Evolutionary conservation across 2,888 invertebrate species (phyloP), one percentile per base, ranked within the genome.

Genomic region (Harpagoxenus sublaevis): DNA sequence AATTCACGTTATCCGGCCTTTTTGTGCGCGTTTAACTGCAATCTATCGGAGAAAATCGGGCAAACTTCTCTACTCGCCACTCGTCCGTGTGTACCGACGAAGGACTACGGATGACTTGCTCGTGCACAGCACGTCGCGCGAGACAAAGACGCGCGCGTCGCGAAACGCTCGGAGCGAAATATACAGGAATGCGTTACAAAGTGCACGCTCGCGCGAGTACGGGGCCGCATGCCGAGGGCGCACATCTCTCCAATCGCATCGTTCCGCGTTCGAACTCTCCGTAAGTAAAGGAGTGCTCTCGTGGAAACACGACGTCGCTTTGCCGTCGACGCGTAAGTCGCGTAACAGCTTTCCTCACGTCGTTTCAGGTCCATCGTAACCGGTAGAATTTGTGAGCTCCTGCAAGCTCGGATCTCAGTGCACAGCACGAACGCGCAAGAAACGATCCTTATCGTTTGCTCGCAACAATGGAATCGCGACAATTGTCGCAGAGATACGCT

Each of bases 121-220:
- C 23, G 60, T 45, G 42, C 8, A 31, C 18, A 39, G 23, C 75
- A 18, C 28, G 45, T 45, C 78, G 71, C 18, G 60, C 71, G 60
- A 48, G 79, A 81, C 71, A 81, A 71, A 81, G 73, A 81, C 39
- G 48, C 79, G 57, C 70, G 70, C 79, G 60, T 71, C 79, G 73
- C 79, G 60, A 60, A 81, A 71, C 48, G 79, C 79, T 81, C 73
- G 48, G 39, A 81, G 79, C 71, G 73, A 81, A 81, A 73, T 71
- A 62, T 73, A 81, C 79, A 71, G 79, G 79, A 71, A 81, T 81
- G 79, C 79, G 73, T 81, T 60, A 81, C 79, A 81, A 71, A 81
- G 79, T 81, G 79, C 60, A 73, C 79, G 71, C 71, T 48, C 71
- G 45, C 45, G 57, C 75, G 62, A 48, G 51, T 60, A 18, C 63